Evolutionary conservation across 2,113 vertebrate species (phyloP).

Genomic region (Poeciliopsis turrubarensis): DNA sequence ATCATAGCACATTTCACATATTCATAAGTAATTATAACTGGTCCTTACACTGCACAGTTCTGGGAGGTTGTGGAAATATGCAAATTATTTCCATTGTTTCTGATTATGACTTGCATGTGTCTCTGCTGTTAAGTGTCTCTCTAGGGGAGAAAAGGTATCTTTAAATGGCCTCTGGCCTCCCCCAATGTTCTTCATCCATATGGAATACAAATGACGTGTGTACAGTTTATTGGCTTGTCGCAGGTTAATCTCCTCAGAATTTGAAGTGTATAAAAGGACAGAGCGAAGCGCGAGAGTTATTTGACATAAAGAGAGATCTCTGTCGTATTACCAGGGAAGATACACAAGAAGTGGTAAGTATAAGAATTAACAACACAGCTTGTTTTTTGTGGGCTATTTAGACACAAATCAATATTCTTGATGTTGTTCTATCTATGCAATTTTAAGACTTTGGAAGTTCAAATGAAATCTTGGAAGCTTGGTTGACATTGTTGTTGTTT

Average conservation of each 20-base stretch:
- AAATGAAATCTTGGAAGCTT: background rate
- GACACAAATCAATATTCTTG: background rate
- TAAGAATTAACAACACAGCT: background rate
- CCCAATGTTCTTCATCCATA: conserved; percentile 1
- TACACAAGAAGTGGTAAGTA: conserved; percentile 30
- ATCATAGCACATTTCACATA: background rate
- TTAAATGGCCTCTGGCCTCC: conserved; percentile 4
- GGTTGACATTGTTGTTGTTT: too few species aligned
- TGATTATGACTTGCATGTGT: background rate
- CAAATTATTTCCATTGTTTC: background rate
- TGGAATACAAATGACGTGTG: conserved; percentile 13
- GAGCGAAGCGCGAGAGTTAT: conserved; percentile 2
- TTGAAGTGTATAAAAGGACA: conserved; percentile 48
- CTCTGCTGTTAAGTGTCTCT: background rate
- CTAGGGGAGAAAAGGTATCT: background rate
- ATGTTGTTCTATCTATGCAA: background rate
- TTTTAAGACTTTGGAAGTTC: background rate
- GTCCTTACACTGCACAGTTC: background rate
- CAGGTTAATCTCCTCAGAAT: conserved; percentile 59
- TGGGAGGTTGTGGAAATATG: background rate
- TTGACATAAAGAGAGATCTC: conserved; percentile 4
- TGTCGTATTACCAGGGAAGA: background rate
- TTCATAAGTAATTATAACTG: background rate
- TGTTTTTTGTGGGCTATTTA: background rate
- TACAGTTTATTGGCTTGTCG: conserved; percentile 20